Percentiles rank a stretch among this genome's conserved stretches.
These are phyloP conservation scores for Parauchenoglanis punctatus DNA, from an alignment of 2,797 vertebrate species.

Conservation along the genomic window DNA sequence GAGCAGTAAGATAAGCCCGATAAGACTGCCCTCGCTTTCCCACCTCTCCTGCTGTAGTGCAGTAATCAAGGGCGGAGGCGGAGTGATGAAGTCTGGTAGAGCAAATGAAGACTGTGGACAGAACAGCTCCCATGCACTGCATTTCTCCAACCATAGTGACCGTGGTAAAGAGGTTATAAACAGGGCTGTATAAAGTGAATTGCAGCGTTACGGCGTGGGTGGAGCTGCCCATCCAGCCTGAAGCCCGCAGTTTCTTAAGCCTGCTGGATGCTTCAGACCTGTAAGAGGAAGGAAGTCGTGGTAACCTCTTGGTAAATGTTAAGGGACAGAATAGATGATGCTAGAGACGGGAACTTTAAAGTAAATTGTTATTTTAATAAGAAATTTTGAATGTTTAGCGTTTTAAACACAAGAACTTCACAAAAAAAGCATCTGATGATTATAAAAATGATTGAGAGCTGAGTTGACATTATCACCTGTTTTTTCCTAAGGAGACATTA, in stretches of 20 bases:
- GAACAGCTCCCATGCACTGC: slow-evolving; percentile 52
- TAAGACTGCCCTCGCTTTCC: slow-evolving; percentile 39
- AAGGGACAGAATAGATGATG: background rate
- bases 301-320: background rate
- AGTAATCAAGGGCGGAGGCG: slow-evolving; percentile 57
- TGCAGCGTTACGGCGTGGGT: slow-evolving; percentile 22
- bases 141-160: slow-evolving; percentile 68
- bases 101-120: slow-evolving; percentile 67
- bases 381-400: background rate
- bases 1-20: slow-evolving; percentile 23
- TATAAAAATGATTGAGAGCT: background rate
- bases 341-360: background rate
- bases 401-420: background rate
- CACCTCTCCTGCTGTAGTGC: slow-evolving; percentile 74
- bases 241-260: slow-evolving; percentile 9
- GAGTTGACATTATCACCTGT: slow-evolving; percentile 66
- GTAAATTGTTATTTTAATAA: background rate
- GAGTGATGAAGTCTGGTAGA: slow-evolving; percentile 69
- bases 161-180: slow-evolving; percentile 69
- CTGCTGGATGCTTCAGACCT: slow-evolving; percentile 19
- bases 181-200: slow-evolving; percentile 13
- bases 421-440: background rate
- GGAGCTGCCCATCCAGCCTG: background rate
- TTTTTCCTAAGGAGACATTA: slow-evolving; percentile 67
- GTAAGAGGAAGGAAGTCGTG: background rate